Evolutionary conservation across 2,113 vertebrate genomes (phyloP), one percentile per base, ranked within the genome.

Genomic region (Melanerpes formicivorus): DNA sequence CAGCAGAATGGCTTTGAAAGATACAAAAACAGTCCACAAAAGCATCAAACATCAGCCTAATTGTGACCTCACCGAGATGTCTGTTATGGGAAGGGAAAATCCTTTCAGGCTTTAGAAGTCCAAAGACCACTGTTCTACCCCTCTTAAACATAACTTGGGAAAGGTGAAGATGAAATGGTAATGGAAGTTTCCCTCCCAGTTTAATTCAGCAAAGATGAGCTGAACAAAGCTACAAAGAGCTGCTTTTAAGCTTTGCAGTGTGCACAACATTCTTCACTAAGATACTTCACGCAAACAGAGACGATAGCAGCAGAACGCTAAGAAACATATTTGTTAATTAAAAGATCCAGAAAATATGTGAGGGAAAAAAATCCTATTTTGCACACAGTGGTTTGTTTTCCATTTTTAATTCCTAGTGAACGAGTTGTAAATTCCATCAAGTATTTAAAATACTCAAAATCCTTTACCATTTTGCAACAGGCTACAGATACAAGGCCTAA

Each of bases 241-340:
- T 56, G 23, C 7, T 77, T 87, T 37, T 23, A 29, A 80, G 29
- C 48, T 87, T 67, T 77, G 18, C 74, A 76, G 14, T 18, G 19
- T 11, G 4, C 44, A 63, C 29, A 80, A 67, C 18, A 54, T n/a
- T 67, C 30, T 88, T 81, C 76, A 81, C 32, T 8, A 52, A 46
- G 50, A 72, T 25, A 44, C 26, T 72, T 83, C 40, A 56, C 12
- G 69, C 23, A 71, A 80, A 80, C 11, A 62, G 3, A 76, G 79
- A 77, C 60, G 30, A 67, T 55, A 34, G 62, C 42, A 95, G 32
- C 56, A 94, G 64, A 92, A 80, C 46, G 84, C 80, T 40, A 19
- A 89, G 27, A 91, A 91, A 91, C 2, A 22, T 8, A 77, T 88
- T 93, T 90, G 90, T 94, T 95, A 79, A 84, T 72, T 54, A 46